These are phyloP conservation scores for Rhinolophus ferrumequinum DNA, from an alignment of 2,113 vertebrate genomes.

Conservation along the genomic window DNA sequence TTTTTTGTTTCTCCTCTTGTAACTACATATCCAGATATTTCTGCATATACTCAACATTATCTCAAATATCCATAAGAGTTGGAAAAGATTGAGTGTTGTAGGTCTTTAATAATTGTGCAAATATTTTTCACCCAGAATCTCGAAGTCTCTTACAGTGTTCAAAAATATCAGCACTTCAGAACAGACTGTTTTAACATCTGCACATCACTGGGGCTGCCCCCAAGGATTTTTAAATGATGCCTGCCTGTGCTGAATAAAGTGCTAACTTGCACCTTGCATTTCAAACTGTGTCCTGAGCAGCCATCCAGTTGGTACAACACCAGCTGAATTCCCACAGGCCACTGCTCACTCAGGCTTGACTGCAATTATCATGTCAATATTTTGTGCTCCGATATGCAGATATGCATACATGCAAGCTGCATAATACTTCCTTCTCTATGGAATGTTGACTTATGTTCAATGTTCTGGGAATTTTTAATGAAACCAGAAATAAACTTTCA, in stretches of 20 bases:
- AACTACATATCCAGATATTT: conserved; percentile 29
- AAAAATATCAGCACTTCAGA: conserved; percentile 88
- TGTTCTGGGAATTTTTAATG: conserved; percentile 89
- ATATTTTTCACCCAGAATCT: conserved; percentile 83
- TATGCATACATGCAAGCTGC: conserved; percentile 90
- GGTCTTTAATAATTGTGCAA: conserved; percentile 76
- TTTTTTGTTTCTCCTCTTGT: conserved; percentile 59
- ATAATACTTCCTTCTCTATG: conserved; percentile 90
- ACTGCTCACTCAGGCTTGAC: conserved; percentile 92
- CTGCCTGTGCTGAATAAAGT: conserved; percentile 92
- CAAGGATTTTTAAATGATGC: conserved; percentile 94
- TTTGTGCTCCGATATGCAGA: conserved; percentile 92
- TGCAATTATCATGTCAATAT: conserved; percentile 99
- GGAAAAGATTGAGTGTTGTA: conserved; percentile 64
- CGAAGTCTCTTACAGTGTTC: conserved; percentile 82
- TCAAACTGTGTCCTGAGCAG: conserved; percentile 96
- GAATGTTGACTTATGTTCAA: conserved; percentile 89
- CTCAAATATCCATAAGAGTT: neutral
- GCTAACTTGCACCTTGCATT: conserved; percentile 94
- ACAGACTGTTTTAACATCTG: conserved; percentile 92
- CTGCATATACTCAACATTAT: conserved; percentile 51
- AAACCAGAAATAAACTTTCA: conserved; percentile 87
- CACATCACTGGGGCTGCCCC: conserved; percentile 90
- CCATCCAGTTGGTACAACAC: conserved; percentile 94
- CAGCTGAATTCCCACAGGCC: conserved; percentile 93